Evolutionary conservation across 2,888 invertebrate species (phyloP).

Genomic region (Platycnemis pennipes): DNA sequence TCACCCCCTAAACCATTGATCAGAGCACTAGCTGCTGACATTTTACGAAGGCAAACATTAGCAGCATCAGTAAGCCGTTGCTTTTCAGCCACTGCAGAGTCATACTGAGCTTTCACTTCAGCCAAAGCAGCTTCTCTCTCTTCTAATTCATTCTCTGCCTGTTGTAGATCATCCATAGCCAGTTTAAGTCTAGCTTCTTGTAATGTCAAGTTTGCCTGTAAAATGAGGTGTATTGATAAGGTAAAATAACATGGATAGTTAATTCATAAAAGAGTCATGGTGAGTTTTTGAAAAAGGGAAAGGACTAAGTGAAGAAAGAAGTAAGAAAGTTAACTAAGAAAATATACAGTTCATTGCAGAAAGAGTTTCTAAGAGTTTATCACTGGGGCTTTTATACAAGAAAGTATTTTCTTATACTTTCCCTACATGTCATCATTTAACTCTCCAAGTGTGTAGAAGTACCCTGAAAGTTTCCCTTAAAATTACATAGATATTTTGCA

Average conservation of each 20-base stretch:
- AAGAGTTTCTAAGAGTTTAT: too few relatives aligned
- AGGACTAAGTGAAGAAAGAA: neutral
- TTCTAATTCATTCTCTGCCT: slow-evolving; percentile 92
- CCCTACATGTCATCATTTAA: too few relatives aligned
- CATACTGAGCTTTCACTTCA: slow-evolving; percentile 95
- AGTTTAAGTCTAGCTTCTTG: slow-evolving; percentile 94
- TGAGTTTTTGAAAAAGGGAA: neutral
- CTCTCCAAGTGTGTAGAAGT: too few relatives aligned
- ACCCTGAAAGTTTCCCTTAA: too few relatives aligned
- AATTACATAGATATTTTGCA: too few relatives aligned
- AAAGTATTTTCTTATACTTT: too few relatives aligned
- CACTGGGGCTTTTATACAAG: too few relatives aligned
- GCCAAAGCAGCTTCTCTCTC: slow-evolving; percentile 94
- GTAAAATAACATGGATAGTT: neutral
- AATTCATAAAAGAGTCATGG: neutral
- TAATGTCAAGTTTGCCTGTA: slow-evolving; percentile 89
- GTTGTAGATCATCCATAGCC: slow-evolving; percentile 94
- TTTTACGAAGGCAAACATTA: slow-evolving; percentile 94
- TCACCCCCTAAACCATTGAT: slow-evolving; percentile 96
- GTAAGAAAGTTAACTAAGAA: too few relatives aligned
- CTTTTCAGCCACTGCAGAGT: slow-evolving; percentile 95
- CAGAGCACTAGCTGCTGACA: slow-evolving; percentile 97
- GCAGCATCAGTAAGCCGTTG: slow-evolving; percentile 95
- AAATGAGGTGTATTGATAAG: neutral
- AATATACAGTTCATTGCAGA: too few relatives aligned